Conservation (phyloP, 2,888 invertebrate genomes). For the Mesochorus sp. region DNA sequence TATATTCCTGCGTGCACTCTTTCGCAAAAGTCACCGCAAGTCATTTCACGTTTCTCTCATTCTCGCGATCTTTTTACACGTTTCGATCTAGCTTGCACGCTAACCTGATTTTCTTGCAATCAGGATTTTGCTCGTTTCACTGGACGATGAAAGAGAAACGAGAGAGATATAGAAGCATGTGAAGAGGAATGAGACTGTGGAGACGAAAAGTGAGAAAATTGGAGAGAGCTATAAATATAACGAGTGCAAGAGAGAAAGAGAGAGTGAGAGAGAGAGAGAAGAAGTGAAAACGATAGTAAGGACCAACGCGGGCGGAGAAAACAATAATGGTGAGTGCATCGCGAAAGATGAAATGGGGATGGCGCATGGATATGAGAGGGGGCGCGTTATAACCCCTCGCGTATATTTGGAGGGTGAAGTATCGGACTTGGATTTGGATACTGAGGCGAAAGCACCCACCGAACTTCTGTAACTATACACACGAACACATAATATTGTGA, state of each 20-base stretch:
- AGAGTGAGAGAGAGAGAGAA: neutral
- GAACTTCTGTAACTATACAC: conserved; percentile 24
- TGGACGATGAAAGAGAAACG: conserved; percentile 33
- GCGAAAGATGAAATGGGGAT: conserved; percentile 57
- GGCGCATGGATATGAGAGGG: conserved; percentile 37
- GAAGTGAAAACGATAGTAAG: conserved; percentile 2
- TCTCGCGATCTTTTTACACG: neutral
- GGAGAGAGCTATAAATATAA: neutral
- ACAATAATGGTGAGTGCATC: conserved; percentile 61
- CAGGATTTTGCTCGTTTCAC: conserved; percentile 59
- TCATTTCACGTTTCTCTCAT: conserved; percentile 3
- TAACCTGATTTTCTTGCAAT: conserved; percentile 70
- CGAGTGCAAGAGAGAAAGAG: neutral
- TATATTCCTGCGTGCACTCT: neutral
- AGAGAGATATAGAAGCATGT: neutral
- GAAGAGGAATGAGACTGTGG: neutral
- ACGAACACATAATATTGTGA: too few relatives aligned
- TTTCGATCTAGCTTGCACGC: conserved; percentile 41
- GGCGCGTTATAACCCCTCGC: conserved; percentile 36
- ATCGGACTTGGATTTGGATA: conserved; percentile 53
- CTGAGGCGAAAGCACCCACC: conserved; percentile 27
- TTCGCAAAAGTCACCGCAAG: conserved; percentile 6
- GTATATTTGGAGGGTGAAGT: conserved; percentile 37
- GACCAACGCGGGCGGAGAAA: conserved; percentile 37
- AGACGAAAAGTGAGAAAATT: conserved; percentile 26